These are phyloP conservation scores for Sialis lutaria DNA, from an alignment of 2,888 invertebrate species.

Conservation along the genomic window DNA sequence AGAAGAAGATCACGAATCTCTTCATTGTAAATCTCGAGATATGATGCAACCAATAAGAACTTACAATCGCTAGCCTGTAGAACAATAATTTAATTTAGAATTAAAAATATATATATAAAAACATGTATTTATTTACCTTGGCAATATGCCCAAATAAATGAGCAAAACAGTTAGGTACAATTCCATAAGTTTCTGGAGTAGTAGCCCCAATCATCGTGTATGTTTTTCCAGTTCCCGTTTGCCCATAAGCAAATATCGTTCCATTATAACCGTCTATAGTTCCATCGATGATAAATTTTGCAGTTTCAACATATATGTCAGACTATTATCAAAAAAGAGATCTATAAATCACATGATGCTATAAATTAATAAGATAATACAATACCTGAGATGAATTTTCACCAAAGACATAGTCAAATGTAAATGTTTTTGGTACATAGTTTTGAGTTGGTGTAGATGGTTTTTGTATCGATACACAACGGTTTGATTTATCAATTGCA, in stretches of 20 bases:
- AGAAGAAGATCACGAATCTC: slow-evolving; percentile 88
- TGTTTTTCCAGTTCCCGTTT: slow-evolving; percentile 96
- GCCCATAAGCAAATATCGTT: slow-evolving; percentile 76
- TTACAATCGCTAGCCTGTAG: slow-evolving; percentile 29
- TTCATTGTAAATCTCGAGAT: slow-evolving; percentile 98
- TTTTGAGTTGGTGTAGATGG: slow-evolving; percentile 51
- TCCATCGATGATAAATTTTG: slow-evolving; percentile 91
- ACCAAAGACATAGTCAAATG: slow-evolving; percentile 90
- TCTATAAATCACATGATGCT: background rate
- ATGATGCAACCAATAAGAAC: slow-evolving; percentile 92
- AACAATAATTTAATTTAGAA: background rate
- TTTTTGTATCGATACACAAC: slow-evolving; percentile 60
- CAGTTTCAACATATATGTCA: slow-evolving; percentile 91
- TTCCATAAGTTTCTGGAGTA: slow-evolving; percentile 79
- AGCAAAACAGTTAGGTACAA: slow-evolving; percentile 97
- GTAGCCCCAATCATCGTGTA: slow-evolving; percentile 95
- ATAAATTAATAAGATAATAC: background rate
- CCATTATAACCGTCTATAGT: slow-evolving; percentile 96
- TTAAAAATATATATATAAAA: background rate
- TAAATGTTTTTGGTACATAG: slow-evolving; percentile 76
- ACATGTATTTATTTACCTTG: slow-evolving; percentile 50
- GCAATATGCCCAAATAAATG: slow-evolving; percentile 98
- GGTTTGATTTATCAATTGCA: slow-evolving; percentile 57
- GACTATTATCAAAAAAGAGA: slow-evolving; percentile 32
- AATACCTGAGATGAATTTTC: slow-evolving; percentile 64